A percentile compares a stretch with the other conserved stretches of the same genome.
Conservation (phyloP, 1,140 invertebrate species). For the Latrodectus geometricus region DNA sequence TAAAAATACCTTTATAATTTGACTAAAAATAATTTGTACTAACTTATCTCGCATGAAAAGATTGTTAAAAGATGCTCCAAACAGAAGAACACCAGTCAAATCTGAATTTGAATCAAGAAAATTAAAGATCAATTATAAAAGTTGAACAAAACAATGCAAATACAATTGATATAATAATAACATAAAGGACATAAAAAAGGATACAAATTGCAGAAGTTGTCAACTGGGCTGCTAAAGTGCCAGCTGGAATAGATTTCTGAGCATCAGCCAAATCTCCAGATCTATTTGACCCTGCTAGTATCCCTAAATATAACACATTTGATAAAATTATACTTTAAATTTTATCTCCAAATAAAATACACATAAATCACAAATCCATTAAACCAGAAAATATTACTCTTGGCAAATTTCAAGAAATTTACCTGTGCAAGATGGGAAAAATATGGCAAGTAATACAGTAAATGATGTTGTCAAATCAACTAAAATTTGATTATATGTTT, state of each 20-base stretch:
- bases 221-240: conserved; percentile 95
- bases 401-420: neutral
- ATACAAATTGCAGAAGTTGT: conserved; percentile 93
- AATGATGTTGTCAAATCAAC: conserved; percentile 95
- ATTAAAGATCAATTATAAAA: neutral
- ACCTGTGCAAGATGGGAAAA: conserved; percentile 96
- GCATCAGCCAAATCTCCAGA: conserved; percentile 99
- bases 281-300: conserved; percentile 99
- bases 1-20: too few species aligned
- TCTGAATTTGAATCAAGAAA: conserved; percentile 69
- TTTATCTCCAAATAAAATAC: neutral
- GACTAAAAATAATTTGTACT: neutral
- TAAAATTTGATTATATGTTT: conserved; percentile 80
- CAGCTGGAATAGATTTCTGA: conserved; percentile 97
- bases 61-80: conserved; percentile 95
- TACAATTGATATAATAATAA: neutral
- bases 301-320: conserved; percentile 74
- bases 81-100: conserved; percentile 89
- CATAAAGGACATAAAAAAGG: conserved; percentile 24
- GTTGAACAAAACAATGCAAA: neutral
- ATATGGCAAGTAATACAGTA: conserved; percentile 98
- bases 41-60: conserved; percentile 92
- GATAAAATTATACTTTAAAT: neutral
- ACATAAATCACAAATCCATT: neutral
- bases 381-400: neutral